Percentiles rank a stretch among this genome's conserved stretches.
These are phyloP conservation scores for Phlogophora meticulosa DNA, from an alignment of 2,888 invertebrate genomes.

Conservation along the genomic window DNA sequence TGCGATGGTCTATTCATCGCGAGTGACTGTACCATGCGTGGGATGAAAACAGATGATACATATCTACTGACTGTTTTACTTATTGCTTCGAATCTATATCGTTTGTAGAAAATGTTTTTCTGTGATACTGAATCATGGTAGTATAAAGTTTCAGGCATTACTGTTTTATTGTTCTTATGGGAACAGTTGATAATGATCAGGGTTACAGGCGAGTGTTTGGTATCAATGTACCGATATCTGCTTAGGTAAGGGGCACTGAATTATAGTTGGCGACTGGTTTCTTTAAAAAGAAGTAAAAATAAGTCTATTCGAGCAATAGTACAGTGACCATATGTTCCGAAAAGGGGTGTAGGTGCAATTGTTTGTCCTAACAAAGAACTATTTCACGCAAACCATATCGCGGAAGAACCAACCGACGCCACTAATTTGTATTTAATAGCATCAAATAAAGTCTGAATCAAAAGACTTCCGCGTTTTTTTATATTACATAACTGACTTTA, in stretches of 20 bases:
- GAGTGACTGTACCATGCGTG: constrained; percentile 16
- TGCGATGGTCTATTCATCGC: constrained; percentile 13
- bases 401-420: constrained; percentile 24
- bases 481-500: background rate
- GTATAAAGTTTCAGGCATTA: constrained; percentile 2
- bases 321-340: too few species aligned
- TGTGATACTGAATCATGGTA: constrained; percentile 8
- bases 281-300: too few species aligned
- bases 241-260: too few species aligned
- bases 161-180: background rate
- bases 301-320: too few species aligned
- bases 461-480: constrained; percentile 41
- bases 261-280: too few species aligned
- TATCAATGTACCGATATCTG: too few species aligned
- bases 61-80: constrained; percentile 6
- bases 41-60: constrained; percentile 33
- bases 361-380: background rate
- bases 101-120: constrained; percentile 26
- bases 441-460: constrained; percentile 27
- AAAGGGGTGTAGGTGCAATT: too few species aligned
- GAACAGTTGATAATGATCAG: too few species aligned
- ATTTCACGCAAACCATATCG: background rate
- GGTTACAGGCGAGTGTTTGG: too few species aligned
- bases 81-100: background rate
- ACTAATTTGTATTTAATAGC: constrained; percentile 35